Evolutionary conservation across 2,888 invertebrate genomes (phyloP), one percentile per base, ranked within the genome.

Genomic region (Trissolcus brochymenae): DNA sequence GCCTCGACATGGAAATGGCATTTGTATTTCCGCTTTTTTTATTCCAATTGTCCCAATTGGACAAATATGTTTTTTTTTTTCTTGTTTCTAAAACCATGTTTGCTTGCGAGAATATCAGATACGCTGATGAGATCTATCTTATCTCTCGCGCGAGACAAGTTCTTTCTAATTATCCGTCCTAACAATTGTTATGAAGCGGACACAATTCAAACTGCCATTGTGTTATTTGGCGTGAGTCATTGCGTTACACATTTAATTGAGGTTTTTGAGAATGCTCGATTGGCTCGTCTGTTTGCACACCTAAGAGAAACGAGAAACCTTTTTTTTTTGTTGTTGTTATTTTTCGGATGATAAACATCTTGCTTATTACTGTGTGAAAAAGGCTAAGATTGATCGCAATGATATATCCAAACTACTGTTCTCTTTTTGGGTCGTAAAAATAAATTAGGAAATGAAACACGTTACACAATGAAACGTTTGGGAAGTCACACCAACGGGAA

Each of bases 341-440:
- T 35, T 35, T 11, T 35, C 35, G 57, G 57, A 56, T 65, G 84
- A 85, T 85, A 80, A 29, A 53, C 62, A 80, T 81, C 81, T 78
- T 59, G 80, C 83, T 84, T 82, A 82, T 85, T 84, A 83, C 78
- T 56, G 77, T 59, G 80, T 78, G 82, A 82, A 84, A 85, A 82
- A 84, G 84, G 81, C 82, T 35, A 74, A 85, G 84, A 85, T 85
- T 84, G 84, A 85, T 84, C 85, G 77, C 79, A 59, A 66, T 72
- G 85, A 85, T 85, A 83, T 80, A 35, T 81, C 83, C 79, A n/a
- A n/a, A 78, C 75, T 74, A 49, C 66, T 61, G 56, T 53, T 60
- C 54, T 65, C 73, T 46, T 56, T 66, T 73, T 66, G 54, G 59
- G 6, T 16, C 51, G 43, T 51, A 46, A 62, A 62, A 70, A 55